Evolutionary conservation across 2,113 vertebrate genomes (phyloP), one percentile per base, ranked within the genome.

Genomic region (Zosterops hypoxanthus): DNA sequence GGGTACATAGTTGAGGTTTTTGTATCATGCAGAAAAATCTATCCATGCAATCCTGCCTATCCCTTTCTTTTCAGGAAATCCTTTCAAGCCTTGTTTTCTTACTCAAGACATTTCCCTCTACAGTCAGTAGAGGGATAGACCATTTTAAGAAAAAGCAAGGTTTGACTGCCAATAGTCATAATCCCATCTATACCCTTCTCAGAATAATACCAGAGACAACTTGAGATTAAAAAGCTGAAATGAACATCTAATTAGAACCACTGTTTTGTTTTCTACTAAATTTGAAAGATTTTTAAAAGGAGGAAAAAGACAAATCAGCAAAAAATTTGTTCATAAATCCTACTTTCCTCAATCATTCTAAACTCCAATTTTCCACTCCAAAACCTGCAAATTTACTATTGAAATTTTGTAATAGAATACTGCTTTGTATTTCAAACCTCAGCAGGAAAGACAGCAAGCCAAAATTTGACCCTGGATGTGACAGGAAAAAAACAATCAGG

Each of bases 1-100:
- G 8, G 7, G 11, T 22, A 12, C 1, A 0, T 13, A 21, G 31
- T 0, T 21, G 16, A 57, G 9, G 5, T 3, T 44, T 82, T 60
- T 53, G 21, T 33, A 11, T 36, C 47, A 11, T 10, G 19, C 59
- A 64, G 50, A 47, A 46, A 65, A 84, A 65, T 46, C 3, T 39
- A 34, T 55, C 33, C 1, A 0, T 53, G 25, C 17, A 52, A 28
- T 36, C 60, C 60, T 39, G 29, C 22, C 29, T 39, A 24, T 29
- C 12, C 5, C 15, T 39, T 55, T 89, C 18, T 79, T 76, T 52
- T 21, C 52, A 60, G 19, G 8, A 91, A 82, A 84, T 50, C 5
- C 34, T 87, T 91, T 91, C 31, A 42, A 39, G 18, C 7, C 14
- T 28, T 29, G 17, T 78, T 80, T 88, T 25, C 14, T 56, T 70